These are phyloP conservation scores for Eidolon helvum DNA, from an alignment of 2,113 vertebrate species.

Conservation along the genomic window DNA sequence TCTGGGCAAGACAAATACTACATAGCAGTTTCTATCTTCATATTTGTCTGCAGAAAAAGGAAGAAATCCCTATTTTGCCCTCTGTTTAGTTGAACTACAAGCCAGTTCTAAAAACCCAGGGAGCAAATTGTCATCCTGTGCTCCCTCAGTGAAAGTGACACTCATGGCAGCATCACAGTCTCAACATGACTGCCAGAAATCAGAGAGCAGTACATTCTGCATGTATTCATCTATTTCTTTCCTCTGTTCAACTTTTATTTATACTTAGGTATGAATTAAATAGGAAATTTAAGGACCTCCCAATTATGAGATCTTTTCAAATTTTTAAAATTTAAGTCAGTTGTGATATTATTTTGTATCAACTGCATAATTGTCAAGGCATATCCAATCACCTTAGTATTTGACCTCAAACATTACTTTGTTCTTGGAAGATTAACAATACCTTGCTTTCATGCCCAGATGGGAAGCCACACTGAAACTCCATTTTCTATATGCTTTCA, in stretches of 20 bases:
- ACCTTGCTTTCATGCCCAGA: not conserved
- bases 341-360: not conserved
- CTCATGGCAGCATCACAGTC: not conserved
- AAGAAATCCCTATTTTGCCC: slow-evolving; percentile 10
- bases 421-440: not conserved
- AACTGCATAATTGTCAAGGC: not conserved
- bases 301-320: not conserved
- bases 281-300: not conserved
- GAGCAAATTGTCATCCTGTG: slow-evolving; percentile 22
- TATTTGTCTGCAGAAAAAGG: slow-evolving; percentile 31
- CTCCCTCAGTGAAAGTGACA: not conserved
- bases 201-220: not conserved
- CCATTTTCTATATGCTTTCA: not conserved
- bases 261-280: not conserved
- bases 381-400: not conserved
- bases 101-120: not conserved
- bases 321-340: slow-evolving; percentile 9
- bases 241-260: not conserved
- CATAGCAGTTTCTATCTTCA: not conserved
- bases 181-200: slow-evolving; percentile 19
- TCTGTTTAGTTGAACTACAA: slow-evolving; percentile 40
- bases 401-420: not conserved
- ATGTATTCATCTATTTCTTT: not conserved
- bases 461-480: not conserved
- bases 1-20: slow-evolving; percentile 39